phyloP scores from a whole-genome alignment of 2,888 invertebrate species.

The Allacma fusca region DNA sequence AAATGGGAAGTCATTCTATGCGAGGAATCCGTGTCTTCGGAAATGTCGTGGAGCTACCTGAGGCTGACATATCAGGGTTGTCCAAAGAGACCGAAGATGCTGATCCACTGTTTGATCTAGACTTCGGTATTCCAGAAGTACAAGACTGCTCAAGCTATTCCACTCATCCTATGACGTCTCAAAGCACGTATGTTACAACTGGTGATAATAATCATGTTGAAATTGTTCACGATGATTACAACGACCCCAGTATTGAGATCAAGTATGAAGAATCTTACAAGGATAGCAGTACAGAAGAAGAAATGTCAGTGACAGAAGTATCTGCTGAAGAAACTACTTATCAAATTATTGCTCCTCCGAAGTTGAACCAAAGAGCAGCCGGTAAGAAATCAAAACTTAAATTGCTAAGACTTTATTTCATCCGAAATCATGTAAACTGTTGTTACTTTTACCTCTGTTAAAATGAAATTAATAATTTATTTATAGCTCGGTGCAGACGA shows the following conservation, averaged over 20 bases:
- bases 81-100: conserved; percentile 7
- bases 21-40: background rate
- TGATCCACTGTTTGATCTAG: background rate
- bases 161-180: background rate
- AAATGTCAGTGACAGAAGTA: no score
- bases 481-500: background rate
- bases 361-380: no score
- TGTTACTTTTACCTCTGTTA: no score
- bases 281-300: background rate
- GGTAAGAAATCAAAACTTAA: no score
- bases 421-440: no score
- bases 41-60: background rate
- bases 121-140: conserved; percentile 5
- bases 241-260: conserved; percentile 23
- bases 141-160: conserved; percentile 9
- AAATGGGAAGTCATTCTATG: background rate
- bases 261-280: conserved; percentile 1
- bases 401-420: no score
- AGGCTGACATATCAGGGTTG: conserved; percentile 3
- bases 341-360: no score
- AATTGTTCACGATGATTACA: conserved; percentile 11
- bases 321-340: background rate
- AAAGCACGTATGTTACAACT: background rate
- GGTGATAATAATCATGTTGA: background rate
- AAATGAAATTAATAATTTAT: background rate